A percentile compares a stretch with the other conserved stretches of the same genome.
Evolutionary conservation across 2,888 invertebrate genomes (phyloP).

Genomic region (Tipula confusa): DNA sequence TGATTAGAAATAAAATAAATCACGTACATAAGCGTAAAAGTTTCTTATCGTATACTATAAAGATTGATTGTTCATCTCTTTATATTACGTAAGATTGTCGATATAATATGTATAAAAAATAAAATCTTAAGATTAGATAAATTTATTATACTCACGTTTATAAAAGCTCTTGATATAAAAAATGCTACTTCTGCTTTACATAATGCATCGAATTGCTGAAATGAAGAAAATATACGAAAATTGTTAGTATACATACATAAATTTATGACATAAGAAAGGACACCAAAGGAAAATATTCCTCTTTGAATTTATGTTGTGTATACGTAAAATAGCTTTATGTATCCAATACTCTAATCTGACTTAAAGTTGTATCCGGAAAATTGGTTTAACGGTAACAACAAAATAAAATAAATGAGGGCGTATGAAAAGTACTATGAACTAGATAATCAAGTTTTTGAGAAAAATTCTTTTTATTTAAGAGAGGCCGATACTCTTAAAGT

Average conservation of each 20-base stretch:
- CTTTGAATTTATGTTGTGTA: not conserved
- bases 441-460: no score
- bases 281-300: not conserved
- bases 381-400: no score
- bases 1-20: slow-evolving; percentile 9
- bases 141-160: slow-evolving; percentile 61
- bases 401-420: no score
- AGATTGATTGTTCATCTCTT: slow-evolving; percentile 7
- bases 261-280: no score
- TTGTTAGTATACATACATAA: slow-evolving; percentile 36
- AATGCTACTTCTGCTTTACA: slow-evolving; percentile 75
- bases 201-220: slow-evolving; percentile 72
- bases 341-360: not conserved
- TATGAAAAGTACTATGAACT: no score
- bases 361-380: no score
- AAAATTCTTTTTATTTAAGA: no score
- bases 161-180: slow-evolving; percentile 64
- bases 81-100: not conserved
- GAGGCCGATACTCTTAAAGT: no score
- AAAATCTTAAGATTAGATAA: not conserved
- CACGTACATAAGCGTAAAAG: not conserved
- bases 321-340: not conserved
- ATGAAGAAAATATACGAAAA: slow-evolving; percentile 38
- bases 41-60: not conserved
- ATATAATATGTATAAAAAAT: not conserved